These are phyloP conservation scores for Pseudococcus longispinus DNA, from an alignment of 2,888 invertebrate species.

Conservation along the genomic window DNA sequence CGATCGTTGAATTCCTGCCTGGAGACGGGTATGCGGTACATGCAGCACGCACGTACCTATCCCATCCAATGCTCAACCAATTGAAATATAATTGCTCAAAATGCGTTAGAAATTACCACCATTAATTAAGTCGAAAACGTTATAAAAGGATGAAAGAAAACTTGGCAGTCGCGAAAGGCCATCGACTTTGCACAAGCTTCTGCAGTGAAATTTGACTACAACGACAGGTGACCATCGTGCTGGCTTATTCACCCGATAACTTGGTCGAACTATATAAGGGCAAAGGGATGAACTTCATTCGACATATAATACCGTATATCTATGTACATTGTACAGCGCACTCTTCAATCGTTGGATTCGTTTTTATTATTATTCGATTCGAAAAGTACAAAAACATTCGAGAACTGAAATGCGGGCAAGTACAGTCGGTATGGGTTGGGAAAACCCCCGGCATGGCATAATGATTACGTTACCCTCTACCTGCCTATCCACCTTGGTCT, in stretches of 20 bases:
- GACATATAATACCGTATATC: neutral
- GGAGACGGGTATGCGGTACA: too few species aligned
- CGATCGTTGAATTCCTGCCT: too few species aligned
- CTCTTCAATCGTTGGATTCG: neutral
- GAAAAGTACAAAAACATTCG: neutral
- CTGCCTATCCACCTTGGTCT: neutral
- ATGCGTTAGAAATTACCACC: neutral
- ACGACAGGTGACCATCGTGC: neutral
- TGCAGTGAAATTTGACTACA: neutral
- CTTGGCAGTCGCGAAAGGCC: neutral
- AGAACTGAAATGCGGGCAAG: neutral
- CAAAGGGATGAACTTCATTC: neutral
- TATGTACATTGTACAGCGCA: neutral
- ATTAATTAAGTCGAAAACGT: neutral
- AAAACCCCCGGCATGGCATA: neutral
- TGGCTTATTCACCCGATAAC: too few species aligned
- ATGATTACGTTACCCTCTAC: too few species aligned
- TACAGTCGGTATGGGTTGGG: neutral
- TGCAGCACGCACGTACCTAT: neutral
- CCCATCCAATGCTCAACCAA: neutral
- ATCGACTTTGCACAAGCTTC: neutral
- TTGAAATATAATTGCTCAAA: neutral
- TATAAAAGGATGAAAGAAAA: neutral
- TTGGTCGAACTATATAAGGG: neutral
- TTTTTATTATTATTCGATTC: neutral